Conservation (phyloP, 2,113 vertebrate genomes). For the Argyrosomus japonicus region DNA sequence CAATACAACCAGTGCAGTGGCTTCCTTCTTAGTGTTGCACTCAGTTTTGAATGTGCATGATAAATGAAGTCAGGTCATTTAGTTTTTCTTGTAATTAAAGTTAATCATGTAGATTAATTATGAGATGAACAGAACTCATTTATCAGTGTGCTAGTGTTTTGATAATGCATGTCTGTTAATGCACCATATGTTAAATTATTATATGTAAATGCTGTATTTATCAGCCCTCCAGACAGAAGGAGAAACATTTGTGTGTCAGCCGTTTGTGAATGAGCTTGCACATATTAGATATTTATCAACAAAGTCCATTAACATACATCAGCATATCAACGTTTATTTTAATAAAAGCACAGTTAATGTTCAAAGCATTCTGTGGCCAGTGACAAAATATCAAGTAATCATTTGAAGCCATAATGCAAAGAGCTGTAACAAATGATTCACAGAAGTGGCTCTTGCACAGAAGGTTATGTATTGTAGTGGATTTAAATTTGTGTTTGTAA, state of each 20-base stretch:
- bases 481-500: slow-evolving; percentile 1
- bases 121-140: slow-evolving; percentile 11
- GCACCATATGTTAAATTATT: slow-evolving; percentile 29
- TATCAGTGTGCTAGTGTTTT: slow-evolving; percentile 32
- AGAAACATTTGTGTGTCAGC: slow-evolving; percentile 30
- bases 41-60: slow-evolving; percentile 34
- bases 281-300: background rate
- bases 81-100: slow-evolving; percentile 41
- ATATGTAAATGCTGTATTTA: slow-evolving; percentile 53
- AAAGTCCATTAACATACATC: slow-evolving; percentile 32
- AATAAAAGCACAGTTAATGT: slow-evolving; percentile 27
- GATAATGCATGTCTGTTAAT: slow-evolving; percentile 29
- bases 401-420: background rate
- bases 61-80: slow-evolving; percentile 24
- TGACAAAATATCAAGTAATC: slow-evolving; percentile 17
- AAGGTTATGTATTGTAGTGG: background rate
- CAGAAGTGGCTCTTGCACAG: background rate
- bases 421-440: background rate
- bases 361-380: background rate
- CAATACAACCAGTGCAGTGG: slow-evolving; percentile 16
- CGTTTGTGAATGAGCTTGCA: background rate
- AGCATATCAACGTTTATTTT: slow-evolving; percentile 20
- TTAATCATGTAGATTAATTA: slow-evolving; percentile 52
- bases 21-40: slow-evolving; percentile 16
- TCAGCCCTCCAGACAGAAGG: slow-evolving; percentile 32